Conservation (phyloP, 1,140 invertebrate genomes). For the Neodiprion pinetum region DNA sequence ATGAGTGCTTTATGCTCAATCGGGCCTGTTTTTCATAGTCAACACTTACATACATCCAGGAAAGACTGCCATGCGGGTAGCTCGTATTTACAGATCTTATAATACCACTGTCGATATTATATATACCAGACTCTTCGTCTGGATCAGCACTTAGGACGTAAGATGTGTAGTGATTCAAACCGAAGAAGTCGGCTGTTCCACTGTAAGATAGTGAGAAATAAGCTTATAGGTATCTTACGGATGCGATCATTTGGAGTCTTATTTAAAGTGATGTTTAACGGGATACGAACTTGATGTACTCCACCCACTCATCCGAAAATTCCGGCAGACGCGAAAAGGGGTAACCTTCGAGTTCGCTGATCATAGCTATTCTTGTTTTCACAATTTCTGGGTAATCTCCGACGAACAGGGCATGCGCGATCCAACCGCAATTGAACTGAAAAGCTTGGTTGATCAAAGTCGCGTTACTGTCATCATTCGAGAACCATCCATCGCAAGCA, state of each 20-base stretch:
- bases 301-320: constrained; percentile 61
- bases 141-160: too few relatives aligned
- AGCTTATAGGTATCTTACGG: neutral
- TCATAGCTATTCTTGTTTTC: constrained; percentile 59
- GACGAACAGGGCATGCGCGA: constrained; percentile 68
- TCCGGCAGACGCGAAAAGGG: constrained; percentile 60
- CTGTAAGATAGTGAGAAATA: neutral
- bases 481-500: constrained; percentile 26
- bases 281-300: constrained; percentile 45
- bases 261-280: neutral
- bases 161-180: too few relatives aligned
- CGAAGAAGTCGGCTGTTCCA: too few relatives aligned
- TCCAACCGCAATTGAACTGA: constrained; percentile 67
- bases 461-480: constrained; percentile 29
- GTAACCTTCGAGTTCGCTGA: constrained; percentile 63
- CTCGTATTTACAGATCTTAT: too few relatives aligned
- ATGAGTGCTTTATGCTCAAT: too few relatives aligned
- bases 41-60: too few relatives aligned
- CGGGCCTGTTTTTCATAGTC: neutral
- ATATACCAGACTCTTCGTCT: too few relatives aligned
- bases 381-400: constrained; percentile 70
- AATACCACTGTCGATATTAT: too few relatives aligned
- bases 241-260: neutral
- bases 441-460: constrained; percentile 35
- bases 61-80: too few relatives aligned